Evolutionary conservation across 2,797 vertebrate species (phyloP).

Genomic region (Crenichthys baileyi): DNA sequence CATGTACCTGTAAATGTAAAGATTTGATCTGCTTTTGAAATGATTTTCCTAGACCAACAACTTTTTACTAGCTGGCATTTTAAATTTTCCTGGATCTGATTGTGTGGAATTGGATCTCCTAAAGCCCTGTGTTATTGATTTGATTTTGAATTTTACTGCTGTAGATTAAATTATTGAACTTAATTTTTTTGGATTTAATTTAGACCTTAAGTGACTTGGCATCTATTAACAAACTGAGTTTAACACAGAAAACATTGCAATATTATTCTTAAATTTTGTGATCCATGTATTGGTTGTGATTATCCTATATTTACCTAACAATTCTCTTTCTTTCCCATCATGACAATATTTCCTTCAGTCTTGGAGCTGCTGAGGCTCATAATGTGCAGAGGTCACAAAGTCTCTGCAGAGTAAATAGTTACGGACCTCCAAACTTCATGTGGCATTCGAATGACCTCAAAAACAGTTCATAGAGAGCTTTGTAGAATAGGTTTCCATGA

Average conservation of each 20-base stretch:
- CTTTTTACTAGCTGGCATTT: neutral
- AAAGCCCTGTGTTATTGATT: neutral
- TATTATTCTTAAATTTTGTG: neutral
- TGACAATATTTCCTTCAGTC: neutral
- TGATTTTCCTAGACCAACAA: neutral
- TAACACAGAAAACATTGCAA: neutral
- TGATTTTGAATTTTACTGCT: neutral
- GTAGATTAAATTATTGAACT: neutral
- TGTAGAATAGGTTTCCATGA: too few species aligned
- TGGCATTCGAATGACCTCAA: too few species aligned
- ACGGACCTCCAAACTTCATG: too few species aligned
- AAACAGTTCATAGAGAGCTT: too few species aligned
- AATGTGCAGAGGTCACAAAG: too few species aligned
- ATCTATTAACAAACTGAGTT: neutral
- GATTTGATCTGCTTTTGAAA: neutral
- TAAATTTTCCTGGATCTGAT: neutral
- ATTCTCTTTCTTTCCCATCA: neutral
- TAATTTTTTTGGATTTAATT: neutral
- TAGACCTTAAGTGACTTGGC: neutral
- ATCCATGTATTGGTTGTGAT: neutral
- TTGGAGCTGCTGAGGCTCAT: neutral
- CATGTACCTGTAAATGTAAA: neutral
- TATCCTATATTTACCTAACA: neutral
- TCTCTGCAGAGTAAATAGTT: too few species aligned
- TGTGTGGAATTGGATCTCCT: neutral